phyloP scores from a whole-genome alignment of 1,140 invertebrate species.

The Contarinia nasturtii region DNA sequence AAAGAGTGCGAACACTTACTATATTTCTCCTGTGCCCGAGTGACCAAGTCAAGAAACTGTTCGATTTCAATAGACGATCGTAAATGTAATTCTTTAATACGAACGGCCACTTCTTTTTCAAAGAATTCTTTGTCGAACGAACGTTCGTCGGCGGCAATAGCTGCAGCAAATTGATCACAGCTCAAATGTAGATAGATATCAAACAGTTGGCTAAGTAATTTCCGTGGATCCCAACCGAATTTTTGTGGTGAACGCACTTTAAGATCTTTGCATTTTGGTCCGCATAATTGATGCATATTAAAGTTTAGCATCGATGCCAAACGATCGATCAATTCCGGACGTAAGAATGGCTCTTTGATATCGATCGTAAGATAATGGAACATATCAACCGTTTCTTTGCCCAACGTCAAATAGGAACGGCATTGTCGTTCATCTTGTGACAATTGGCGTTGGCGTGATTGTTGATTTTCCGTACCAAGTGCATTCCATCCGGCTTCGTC shows the following conservation, averaged over 20 bases:
- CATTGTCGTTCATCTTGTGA: conserved; percentile 85
- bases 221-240: conserved; percentile 91
- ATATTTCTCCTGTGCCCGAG: conserved; percentile 56
- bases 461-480: conserved; percentile 50
- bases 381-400: conserved; percentile 93
- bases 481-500: conserved; percentile 45
- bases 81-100: conserved; percentile 62
- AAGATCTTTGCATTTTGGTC: conserved; percentile 90
- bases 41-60: conserved; percentile 59
- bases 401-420: conserved; percentile 84
- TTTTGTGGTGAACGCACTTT: conserved; percentile 91
- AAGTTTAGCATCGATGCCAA: conserved; percentile 97
- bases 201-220: conserved; percentile 75
- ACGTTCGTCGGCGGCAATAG: conserved; percentile 80
- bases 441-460: conserved; percentile 56
- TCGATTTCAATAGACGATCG: conserved; percentile 69
- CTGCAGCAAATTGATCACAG: conserved; percentile 74
- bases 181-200: conserved; percentile 95
- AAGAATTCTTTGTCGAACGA: conserved; percentile 87
- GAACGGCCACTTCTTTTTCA: conserved; percentile 61
- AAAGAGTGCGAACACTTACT: conserved; percentile 16
- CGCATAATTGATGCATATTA: conserved; percentile 91
- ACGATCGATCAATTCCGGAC: conserved; percentile 77
- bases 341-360: conserved; percentile 84
- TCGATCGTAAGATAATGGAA: conserved; percentile 88